Conservation (phyloP, 2,797 vertebrate species). For the Acanthiza pusilla region DNA sequence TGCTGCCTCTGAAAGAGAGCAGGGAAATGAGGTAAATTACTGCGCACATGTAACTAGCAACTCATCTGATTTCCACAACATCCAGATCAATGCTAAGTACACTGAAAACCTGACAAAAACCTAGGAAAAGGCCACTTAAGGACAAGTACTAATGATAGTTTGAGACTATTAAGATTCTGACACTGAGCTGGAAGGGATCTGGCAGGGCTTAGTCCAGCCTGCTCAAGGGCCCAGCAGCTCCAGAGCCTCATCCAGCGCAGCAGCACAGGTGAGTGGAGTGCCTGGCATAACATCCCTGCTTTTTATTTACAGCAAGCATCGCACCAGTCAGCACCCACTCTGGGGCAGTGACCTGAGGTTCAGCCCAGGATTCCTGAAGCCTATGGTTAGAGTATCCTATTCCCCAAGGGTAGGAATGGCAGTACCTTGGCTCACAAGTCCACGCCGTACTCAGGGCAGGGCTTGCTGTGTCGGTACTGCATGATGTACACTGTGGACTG, state of each 20-base stretch:
- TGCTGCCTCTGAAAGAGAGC: neutral
- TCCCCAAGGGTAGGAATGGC: accelerated
- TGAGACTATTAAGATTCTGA: neutral
- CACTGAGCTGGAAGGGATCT: neutral
- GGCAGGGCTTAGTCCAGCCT: neutral
- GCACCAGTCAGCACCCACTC: neutral
- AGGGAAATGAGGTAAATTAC: neutral
- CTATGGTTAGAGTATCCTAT: accelerated
- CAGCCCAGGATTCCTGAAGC: neutral
- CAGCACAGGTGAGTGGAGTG: neutral
- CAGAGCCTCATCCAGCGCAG: neutral
- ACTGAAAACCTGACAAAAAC: neutral
- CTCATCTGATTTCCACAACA: neutral
- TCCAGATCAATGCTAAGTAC: neutral
- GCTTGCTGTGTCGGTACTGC: slow-evolving; percentile 88
- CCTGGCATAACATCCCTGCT: neutral
- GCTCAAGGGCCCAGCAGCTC: neutral
- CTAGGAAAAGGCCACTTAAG: neutral
- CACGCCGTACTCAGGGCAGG: slow-evolving; percentile 75
- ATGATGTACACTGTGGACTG: slow-evolving; percentile 91
- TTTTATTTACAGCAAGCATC: too few relatives aligned
- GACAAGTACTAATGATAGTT: neutral
- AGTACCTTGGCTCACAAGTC: slow-evolving; percentile 63
- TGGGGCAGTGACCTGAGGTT: neutral
- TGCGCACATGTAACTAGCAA: accelerated